Evolutionary conservation across 2,797 vertebrate species (phyloP).

Genomic region (Malacoraja senta): DNA sequence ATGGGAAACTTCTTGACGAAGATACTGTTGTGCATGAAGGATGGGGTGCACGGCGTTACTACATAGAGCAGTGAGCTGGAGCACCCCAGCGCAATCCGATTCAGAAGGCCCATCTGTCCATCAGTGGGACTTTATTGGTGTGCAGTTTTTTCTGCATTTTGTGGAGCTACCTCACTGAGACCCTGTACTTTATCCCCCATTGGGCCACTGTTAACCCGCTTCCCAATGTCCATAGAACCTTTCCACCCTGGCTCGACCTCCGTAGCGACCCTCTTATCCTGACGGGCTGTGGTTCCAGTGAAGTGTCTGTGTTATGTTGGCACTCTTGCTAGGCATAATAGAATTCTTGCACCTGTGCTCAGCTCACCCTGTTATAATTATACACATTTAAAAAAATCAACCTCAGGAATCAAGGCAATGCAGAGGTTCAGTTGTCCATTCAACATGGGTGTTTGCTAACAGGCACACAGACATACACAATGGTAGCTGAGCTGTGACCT

Average conservation of each 20-base stretch:
- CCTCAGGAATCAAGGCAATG: neutral
- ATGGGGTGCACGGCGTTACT: too few relatives aligned
- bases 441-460: neutral
- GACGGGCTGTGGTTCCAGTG: neutral
- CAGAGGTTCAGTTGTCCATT: neutral
- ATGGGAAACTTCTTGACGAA: neutral
- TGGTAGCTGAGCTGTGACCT: neutral
- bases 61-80: neutral
- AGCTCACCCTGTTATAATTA: neutral
- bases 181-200: neutral
- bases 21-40: neutral
- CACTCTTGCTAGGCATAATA: neutral
- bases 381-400: neutral
- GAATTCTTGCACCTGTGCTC: neutral
- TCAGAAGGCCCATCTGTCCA: neutral
- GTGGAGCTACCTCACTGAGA: neutral
- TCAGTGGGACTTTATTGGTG: neutral
- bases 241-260: neutral
- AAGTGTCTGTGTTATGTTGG: neutral
- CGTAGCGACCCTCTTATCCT: neutral
- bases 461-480: neutral
- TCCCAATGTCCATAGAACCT: neutral
- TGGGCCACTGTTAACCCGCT: neutral
- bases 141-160: neutral
- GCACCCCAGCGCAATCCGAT: neutral